A percentile compares a stretch with the other conserved stretches of the same genome.
phyloP scores from a whole-genome alignment of 2,888 invertebrate species.

The Pomacea canaliculata region DNA sequence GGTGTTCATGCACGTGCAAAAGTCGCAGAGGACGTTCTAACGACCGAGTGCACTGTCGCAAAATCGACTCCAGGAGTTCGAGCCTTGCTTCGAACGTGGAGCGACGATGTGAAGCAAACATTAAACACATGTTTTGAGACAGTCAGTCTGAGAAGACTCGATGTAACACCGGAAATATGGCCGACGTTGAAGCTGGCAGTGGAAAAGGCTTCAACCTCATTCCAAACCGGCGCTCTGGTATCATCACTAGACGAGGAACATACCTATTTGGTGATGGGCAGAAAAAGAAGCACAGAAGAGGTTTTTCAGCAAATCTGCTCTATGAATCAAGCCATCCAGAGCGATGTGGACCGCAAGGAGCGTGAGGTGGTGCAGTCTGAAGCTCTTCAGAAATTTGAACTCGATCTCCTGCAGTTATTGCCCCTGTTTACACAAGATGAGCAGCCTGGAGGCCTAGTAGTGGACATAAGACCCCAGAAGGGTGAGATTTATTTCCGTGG shows the following conservation, averaged over 20 bases:
- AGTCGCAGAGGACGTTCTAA: not conserved
- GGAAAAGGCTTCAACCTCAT: not conserved
- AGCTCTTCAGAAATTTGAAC: too few species aligned
- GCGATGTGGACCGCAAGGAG: constrained; percentile 11
- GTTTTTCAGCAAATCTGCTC: not conserved
- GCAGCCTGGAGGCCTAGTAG: too few species aligned
- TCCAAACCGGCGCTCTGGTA: not conserved
- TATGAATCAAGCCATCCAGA: not conserved
- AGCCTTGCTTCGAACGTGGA: constrained; percentile 1
- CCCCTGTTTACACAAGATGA: too few species aligned
- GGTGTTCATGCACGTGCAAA: not conserved
- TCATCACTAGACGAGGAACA: not conserved
- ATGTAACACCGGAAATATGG: constrained; percentile 8
- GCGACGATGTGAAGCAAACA: not conserved
- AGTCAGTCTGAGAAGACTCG: not conserved
- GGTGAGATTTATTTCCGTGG: too few species aligned
- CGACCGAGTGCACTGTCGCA: constrained; percentile 7
- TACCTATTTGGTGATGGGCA: constrained; percentile 1
- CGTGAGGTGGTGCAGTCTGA: not conserved
- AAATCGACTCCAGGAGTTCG: not conserved
- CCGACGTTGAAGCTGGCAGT: not conserved
- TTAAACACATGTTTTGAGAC: not conserved
- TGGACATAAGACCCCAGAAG: too few species aligned
- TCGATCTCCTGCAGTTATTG: too few species aligned
- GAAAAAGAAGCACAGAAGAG: not conserved